Evolutionary conservation across 2,888 invertebrate genomes (phyloP).

Genomic region (Andrena fulva): DNA sequence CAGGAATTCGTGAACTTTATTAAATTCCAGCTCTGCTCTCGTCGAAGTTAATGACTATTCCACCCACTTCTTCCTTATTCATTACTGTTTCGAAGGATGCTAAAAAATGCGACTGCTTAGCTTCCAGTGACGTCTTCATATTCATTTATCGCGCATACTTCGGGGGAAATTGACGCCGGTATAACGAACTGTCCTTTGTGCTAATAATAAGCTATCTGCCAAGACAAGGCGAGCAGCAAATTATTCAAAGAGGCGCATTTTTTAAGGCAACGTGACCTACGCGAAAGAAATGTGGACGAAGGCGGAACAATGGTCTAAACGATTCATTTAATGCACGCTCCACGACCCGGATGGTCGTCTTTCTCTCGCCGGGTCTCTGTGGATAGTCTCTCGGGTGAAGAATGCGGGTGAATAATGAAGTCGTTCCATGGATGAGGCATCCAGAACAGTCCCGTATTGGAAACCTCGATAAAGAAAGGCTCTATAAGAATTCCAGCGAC

Average conservation of each 20-base stretch:
- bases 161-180: neutral
- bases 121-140: no score
- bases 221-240: constrained; percentile 1
- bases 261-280: neutral
- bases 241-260: constrained; percentile 6
- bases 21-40: no score
- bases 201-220: neutral
- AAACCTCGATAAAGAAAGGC: constrained; percentile 44
- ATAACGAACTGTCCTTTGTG: neutral
- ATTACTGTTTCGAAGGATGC: no score
- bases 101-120: no score
- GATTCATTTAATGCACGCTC: constrained; percentile 46
- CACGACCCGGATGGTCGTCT: constrained; percentile 34
- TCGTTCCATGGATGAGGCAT: constrained; percentile 51
- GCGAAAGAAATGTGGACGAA: neutral
- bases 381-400: constrained; percentile 44
- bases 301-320: constrained; percentile 27
- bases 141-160: no score
- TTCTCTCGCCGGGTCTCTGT: constrained; percentile 44
- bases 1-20: no score
- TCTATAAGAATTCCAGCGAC: constrained; percentile 20
- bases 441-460: constrained; percentile 62
- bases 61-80: no score
- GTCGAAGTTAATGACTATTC: no score
- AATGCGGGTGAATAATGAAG: constrained; percentile 72